Percentiles rank a stretch among this genome's conserved stretches.
These are phyloP conservation scores for Pseudanteris insignis DNA, from an alignment of 2,888 invertebrate species.

Conservation along the genomic window DNA sequence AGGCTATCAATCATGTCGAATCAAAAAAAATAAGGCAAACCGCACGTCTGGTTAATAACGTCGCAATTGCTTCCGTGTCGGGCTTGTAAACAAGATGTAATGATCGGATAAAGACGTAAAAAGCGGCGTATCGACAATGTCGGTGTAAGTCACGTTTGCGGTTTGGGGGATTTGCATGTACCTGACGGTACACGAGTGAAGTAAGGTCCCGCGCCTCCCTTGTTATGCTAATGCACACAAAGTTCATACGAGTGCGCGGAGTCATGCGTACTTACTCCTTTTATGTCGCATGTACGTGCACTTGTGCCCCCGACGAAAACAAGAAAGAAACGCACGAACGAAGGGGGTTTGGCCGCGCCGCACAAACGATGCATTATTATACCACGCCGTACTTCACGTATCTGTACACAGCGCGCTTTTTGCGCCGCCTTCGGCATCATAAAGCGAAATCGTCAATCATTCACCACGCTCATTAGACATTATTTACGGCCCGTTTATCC, in stretches of 20 bases:
- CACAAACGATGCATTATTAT: too few species aligned
- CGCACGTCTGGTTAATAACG: too few species aligned
- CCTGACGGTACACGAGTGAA: slow-evolving; percentile 41
- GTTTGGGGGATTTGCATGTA: slow-evolving; percentile 38
- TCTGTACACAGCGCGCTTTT: slow-evolving; percentile 12
- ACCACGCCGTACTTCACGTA: slow-evolving; percentile 24
- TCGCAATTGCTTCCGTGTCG: too few species aligned
- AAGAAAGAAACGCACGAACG: slow-evolving; percentile 33
- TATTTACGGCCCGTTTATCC: too few species aligned
- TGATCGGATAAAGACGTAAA: slow-evolving; percentile 5
- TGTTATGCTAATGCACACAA: slow-evolving; percentile 60
- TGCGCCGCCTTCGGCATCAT: too few species aligned
- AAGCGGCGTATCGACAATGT: slow-evolving; percentile 13
- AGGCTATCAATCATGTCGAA: too few species aligned
- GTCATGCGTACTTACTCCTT: slow-evolving; percentile 43
- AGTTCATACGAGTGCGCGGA: slow-evolving; percentile 51
- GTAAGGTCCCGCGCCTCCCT: slow-evolving; percentile 45
- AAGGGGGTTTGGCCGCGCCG: slow-evolving; percentile 27
- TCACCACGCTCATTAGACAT: slow-evolving; percentile 15
- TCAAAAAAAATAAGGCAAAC: too few species aligned
- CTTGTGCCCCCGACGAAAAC: slow-evolving; percentile 33
- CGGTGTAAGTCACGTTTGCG: slow-evolving; percentile 30
- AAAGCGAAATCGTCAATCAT: slow-evolving; percentile 37
- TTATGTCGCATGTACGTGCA: slow-evolving; percentile 41
- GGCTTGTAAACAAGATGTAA: slow-evolving; percentile 5